A percentile compares a stretch with the other conserved stretches of the same genome.
These are phyloP conservation scores for Aplochiton taeniatus DNA, from an alignment of 2,797 vertebrate genomes.

Conservation along the genomic window DNA sequence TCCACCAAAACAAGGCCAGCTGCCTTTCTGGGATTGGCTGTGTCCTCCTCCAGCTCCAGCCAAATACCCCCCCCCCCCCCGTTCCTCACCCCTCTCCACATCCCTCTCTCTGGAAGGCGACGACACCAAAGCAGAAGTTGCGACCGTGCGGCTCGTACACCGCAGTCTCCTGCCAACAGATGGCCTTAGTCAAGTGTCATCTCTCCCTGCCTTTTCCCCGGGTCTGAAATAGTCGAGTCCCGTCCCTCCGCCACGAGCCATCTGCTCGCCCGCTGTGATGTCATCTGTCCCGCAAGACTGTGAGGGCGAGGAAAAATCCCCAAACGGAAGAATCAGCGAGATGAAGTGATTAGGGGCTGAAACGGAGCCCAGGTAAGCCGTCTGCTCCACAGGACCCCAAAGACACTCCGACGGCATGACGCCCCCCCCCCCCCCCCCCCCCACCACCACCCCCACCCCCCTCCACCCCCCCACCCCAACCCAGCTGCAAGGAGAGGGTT, in stretches of 20 bases:
- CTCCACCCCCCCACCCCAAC: neutral
- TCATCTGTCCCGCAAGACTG: slow-evolving; percentile 39
- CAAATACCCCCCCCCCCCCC: slow-evolving; percentile 2
- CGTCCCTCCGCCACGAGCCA: slow-evolving; percentile 42
- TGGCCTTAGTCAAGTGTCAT: slow-evolving; percentile 52
- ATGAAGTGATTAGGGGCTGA: slow-evolving; percentile 23
- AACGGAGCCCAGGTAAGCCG: slow-evolving; percentile 8
- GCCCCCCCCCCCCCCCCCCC: neutral
- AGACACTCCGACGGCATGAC: slow-evolving; percentile 21
- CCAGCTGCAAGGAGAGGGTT: no score
- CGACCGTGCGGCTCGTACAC: slow-evolving; percentile 45
- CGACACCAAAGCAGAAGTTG: slow-evolving; percentile 55
- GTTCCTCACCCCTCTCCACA: slow-evolving; percentile 19
- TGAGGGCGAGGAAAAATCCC: slow-evolving; percentile 34
- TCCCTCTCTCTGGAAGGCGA: slow-evolving; percentile 22
- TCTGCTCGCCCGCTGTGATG: slow-evolving; percentile 52
- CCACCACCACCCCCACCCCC: neutral
- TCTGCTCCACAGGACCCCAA: slow-evolving; percentile 19
- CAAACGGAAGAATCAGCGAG: slow-evolving; percentile 30
- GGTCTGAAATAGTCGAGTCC: slow-evolving; percentile 50
- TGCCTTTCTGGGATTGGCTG: slow-evolving; percentile 42
- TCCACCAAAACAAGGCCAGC: slow-evolving; percentile 23
- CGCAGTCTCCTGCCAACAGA: slow-evolving; percentile 59
- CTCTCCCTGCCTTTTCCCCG: slow-evolving; percentile 36
- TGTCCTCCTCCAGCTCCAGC: slow-evolving; percentile 31